phyloP scores from a whole-genome alignment of 2,888 invertebrate species.

The Metalampra italica region DNA sequence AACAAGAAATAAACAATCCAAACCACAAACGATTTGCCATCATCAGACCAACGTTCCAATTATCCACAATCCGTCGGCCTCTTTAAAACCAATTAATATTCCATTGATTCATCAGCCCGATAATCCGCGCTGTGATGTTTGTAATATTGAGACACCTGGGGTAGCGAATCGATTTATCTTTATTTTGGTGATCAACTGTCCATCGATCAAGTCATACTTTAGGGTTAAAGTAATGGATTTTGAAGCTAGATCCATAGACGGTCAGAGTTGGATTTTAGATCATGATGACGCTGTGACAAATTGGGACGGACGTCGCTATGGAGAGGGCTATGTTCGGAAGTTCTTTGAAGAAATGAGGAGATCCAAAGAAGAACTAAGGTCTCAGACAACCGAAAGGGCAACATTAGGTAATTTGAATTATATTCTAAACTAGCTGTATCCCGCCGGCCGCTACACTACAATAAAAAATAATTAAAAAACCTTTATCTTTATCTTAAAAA shows the following conservation, averaged over 20 bases:
- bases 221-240: background rate
- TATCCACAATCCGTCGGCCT: constrained; percentile 59
- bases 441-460: no score
- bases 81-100: constrained; percentile 69
- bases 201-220: background rate
- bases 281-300: background rate
- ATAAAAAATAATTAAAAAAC: no score
- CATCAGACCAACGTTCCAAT: constrained; percentile 53
- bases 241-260: background rate
- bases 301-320: background rate
- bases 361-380: no score
- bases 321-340: no score
- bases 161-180: constrained; percentile 6
- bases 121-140: constrained; percentile 25
- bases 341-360: no score
- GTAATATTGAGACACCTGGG: constrained; percentile 12
- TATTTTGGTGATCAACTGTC: constrained; percentile 1
- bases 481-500: no score
- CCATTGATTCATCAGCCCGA: constrained; percentile 41
- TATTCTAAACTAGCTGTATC: no score
- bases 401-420: no score
- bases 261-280: background rate
- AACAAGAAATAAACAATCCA: constrained; percentile 6
- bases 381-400: no score
- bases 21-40: constrained; percentile 31